A percentile compares a stretch with the other conserved stretches of the same genome.
Evolutionary conservation across 2,797 vertebrate species (phyloP).

Genomic region (Iguana delicatissima): DNA sequence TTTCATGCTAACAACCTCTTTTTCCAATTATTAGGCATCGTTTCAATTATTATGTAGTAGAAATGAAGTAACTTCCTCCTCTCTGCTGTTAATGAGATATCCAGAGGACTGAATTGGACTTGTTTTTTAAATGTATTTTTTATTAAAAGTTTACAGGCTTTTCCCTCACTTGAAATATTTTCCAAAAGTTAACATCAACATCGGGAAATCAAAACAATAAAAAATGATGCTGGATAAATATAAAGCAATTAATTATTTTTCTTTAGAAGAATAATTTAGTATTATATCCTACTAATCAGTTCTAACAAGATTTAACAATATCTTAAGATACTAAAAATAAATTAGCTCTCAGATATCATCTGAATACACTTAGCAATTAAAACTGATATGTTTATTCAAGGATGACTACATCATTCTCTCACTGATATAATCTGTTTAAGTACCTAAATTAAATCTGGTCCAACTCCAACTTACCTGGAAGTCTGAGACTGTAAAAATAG

Average conservation of each 20-base stretch:
- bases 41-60: background rate
- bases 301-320: background rate
- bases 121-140: background rate
- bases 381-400: background rate
- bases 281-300: background rate
- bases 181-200: background rate
- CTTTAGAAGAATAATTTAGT: background rate
- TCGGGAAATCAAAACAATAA: background rate
- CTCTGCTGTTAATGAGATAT: background rate
- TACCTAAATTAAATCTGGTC: background rate
- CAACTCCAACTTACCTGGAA: background rate
- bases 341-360: slow-evolving; percentile 3
- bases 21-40: background rate
- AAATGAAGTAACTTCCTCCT: background rate
- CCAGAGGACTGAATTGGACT: background rate
- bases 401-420: background rate
- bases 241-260: background rate
- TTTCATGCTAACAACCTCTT: background rate
- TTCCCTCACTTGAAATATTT: slow-evolving; percentile 7
- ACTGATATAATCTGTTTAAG: too few relatives aligned
- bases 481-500: background rate
- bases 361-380: background rate
- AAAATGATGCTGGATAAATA: background rate
- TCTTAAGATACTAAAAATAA: slow-evolving; percentile 19
- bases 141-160: background rate